phyloP scores from a whole-genome alignment of 1,140 invertebrate genomes.

The Drosophila sturtevanti region DNA sequence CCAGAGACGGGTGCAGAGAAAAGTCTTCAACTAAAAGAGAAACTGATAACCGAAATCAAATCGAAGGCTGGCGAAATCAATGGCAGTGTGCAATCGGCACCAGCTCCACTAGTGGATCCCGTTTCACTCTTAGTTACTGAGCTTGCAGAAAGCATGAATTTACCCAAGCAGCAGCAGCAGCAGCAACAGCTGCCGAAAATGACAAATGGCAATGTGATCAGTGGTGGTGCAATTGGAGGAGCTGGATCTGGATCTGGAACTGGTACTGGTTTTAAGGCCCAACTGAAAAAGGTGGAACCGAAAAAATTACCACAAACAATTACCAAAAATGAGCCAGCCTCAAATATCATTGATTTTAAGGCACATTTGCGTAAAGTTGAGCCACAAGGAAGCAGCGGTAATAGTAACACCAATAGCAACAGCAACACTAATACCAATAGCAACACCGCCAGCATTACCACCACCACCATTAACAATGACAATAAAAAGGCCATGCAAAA shows the following conservation, averaged over 20 bases:
- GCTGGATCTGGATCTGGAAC: conserved; percentile 6
- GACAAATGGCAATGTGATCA: conserved; percentile 51
- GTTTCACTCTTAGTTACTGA: conserved; percentile 91
- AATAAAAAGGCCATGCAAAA: conserved; percentile 74
- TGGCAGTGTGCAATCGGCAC: conserved; percentile 48
- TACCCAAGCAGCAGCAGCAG: conserved; percentile 77
- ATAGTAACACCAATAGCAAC: conserved; percentile 8
- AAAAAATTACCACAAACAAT: conserved; percentile 83
- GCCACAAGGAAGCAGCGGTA: conserved; percentile 43
- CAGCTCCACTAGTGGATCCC: conserved; percentile 85
- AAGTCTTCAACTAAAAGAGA: conserved; percentile 87
- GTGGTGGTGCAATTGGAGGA: conserved; percentile 4
- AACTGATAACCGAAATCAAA: conserved; percentile 92
- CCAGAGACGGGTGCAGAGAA: conserved; percentile 65
- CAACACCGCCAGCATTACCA: conserved; percentile 54
- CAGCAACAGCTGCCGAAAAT: conserved; percentile 29
- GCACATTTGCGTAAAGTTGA: conserved; percentile 93
- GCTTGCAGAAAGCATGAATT: conserved; percentile 86
- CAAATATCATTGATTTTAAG: conserved; percentile 92
- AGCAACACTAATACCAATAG: conserved; percentile 9
- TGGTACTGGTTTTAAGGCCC: conserved; percentile 84
- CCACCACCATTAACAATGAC: conserved; percentile 67
- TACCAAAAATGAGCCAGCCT: conserved; percentile 84
- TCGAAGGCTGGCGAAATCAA: conserved; percentile 85
- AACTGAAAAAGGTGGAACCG: conserved; percentile 88